A percentile compares a stretch with the other conserved stretches of the same genome.
These are phyloP conservation scores for Phoeniculus purpureus DNA, from an alignment of 2,797 vertebrate species.

Conservation along the genomic window DNA sequence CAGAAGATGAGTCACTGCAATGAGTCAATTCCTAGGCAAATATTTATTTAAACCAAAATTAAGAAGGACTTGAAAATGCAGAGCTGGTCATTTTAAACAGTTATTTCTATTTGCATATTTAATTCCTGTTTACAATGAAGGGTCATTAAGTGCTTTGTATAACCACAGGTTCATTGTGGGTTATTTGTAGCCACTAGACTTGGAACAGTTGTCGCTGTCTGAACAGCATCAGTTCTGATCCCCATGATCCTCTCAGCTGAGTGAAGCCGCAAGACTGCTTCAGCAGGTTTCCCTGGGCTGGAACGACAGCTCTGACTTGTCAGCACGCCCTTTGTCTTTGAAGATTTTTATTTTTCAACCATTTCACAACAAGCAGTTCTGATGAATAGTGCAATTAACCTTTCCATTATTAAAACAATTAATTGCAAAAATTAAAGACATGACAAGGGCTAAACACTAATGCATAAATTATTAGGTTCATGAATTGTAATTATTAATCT, in stretches of 20 bases:
- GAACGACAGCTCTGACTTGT: constrained; percentile 67
- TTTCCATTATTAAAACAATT: constrained; percentile 80
- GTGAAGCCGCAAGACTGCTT: not conserved
- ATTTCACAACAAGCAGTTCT: constrained; percentile 72
- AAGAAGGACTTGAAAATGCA: not conserved
- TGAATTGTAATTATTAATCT: constrained; percentile 78
- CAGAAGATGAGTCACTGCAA: not conserved
- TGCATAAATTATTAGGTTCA: constrained; percentile 79
- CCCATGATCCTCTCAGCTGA: not conserved
- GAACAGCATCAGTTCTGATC: not conserved
- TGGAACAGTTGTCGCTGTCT: not conserved
- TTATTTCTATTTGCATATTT: not conserved
- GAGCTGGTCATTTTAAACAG: not conserved
- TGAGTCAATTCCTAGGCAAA: not conserved
- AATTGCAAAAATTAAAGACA: constrained; percentile 79
- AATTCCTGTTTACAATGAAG: not conserved
- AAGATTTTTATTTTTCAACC: constrained; percentile 72
- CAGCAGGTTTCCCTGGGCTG: not conserved
- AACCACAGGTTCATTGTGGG: not conserved
- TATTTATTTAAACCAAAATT: not conserved
- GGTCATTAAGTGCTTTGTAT: not conserved
- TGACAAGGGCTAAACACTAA: constrained; percentile 76
- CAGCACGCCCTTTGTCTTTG: constrained; percentile 69
- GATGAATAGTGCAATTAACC: constrained; percentile 80
- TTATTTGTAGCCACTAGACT: not conserved